Percentiles rank a stretch among this genome's conserved stretches.
Conservation (phyloP, 2,113 vertebrate genomes). For the Dendrocopos noguchii region DNA sequence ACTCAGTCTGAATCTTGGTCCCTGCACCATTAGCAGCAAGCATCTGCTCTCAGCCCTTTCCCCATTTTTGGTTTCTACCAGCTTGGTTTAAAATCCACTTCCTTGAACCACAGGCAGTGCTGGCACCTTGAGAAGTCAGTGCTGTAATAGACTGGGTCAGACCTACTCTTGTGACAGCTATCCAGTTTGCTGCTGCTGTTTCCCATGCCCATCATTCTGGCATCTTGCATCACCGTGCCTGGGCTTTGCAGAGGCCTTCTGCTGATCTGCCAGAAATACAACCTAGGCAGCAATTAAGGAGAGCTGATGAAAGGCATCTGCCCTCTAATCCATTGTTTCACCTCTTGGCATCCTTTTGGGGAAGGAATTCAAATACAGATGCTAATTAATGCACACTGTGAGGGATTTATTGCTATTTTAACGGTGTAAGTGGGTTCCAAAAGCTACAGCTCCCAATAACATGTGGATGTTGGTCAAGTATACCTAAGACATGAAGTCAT, state of each 20-base stretch:
- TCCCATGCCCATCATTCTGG: background rate
- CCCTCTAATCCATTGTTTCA: background rate
- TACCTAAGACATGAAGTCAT: background rate
- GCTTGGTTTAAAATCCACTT: background rate
- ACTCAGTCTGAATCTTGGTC: background rate
- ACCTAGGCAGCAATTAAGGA: background rate
- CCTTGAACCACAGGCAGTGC: background rate
- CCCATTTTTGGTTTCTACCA: background rate
- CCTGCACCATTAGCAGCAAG: background rate
- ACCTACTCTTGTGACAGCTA: background rate
- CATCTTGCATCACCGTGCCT: background rate
- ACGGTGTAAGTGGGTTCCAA: background rate
- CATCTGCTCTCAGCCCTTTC: background rate
- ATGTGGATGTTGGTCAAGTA: background rate
- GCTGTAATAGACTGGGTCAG: background rate
- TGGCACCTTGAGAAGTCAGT: background rate
- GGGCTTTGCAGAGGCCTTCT: background rate
- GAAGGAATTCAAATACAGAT: background rate
- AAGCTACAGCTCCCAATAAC: background rate
- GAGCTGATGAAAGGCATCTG: background rate
- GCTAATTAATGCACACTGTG: background rate
- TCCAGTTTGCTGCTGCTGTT: background rate
- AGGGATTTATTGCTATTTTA: conserved; percentile 3
- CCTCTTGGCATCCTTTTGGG: background rate
- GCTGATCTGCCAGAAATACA: background rate